Conservation (phyloP, 1,140 invertebrate genomes). For the Drosophila willistoni region DNA sequence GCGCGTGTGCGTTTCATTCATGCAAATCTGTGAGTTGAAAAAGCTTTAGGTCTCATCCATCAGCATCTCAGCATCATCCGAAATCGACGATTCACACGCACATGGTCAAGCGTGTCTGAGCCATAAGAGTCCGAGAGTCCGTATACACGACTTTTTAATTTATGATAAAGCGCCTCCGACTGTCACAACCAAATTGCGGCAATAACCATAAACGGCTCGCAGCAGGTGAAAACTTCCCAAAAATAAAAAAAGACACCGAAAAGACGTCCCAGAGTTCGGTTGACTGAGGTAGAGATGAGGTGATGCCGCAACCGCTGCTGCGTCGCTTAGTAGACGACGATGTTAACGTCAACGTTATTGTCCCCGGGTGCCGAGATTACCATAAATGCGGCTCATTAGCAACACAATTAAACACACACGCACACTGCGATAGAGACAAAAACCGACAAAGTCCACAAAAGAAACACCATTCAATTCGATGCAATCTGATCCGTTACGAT, state of each 20-base stretch:
- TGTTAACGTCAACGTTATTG: background rate
- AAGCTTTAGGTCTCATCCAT: slow-evolving; percentile 64
- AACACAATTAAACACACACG: slow-evolving; percentile 69
- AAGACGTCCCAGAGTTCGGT: slow-evolving; percentile 32
- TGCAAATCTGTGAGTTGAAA: slow-evolving; percentile 54
- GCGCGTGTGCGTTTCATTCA: slow-evolving; percentile 71
- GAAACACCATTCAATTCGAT: slow-evolving; percentile 5
- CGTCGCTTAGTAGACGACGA: slow-evolving; percentile 44
- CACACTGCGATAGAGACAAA: background rate
- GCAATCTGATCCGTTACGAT: slow-evolving; percentile 6
- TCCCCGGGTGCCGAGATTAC: slow-evolving; percentile 73
- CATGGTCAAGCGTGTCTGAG: slow-evolving; percentile 1
- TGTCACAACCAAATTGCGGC: slow-evolving; percentile 80
- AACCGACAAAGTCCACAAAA: background rate
- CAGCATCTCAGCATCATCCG: slow-evolving; percentile 46
- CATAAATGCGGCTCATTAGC: slow-evolving; percentile 81
- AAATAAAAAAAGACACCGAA: slow-evolving; percentile 35
- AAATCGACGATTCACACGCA: slow-evolving; percentile 24
- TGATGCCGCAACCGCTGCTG: slow-evolving; percentile 35
- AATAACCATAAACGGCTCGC: slow-evolving; percentile 78
- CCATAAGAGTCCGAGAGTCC: background rate
- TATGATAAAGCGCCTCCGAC: slow-evolving; percentile 81
- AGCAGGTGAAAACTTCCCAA: slow-evolving; percentile 81
- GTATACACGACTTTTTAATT: slow-evolving; percentile 77
- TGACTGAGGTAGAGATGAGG: slow-evolving; percentile 26